These are phyloP conservation scores for Sisyra terminalis DNA, from an alignment of 2,888 invertebrate species.

Conservation along the genomic window DNA sequence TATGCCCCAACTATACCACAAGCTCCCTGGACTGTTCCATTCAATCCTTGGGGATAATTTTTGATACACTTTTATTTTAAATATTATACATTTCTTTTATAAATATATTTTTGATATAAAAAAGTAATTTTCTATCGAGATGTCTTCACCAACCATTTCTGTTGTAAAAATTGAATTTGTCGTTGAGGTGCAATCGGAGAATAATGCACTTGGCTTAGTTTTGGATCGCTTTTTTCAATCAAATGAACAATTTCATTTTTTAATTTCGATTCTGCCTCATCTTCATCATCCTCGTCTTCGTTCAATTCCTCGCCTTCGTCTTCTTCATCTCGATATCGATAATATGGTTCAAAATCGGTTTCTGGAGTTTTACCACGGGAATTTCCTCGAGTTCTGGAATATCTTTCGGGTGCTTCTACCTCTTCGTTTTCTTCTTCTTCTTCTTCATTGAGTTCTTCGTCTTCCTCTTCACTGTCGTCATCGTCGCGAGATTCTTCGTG, in stretches of 20 bases:
- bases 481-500: constrained; percentile 10
- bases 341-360: neutral
- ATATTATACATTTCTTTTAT: neutral
- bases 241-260: too few relatives aligned
- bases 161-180: too few relatives aligned
- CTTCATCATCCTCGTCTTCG: constrained; percentile 1
- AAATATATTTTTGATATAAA: neutral
- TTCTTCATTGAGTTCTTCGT: constrained; percentile 5
- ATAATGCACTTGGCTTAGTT: too few relatives aligned
- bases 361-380: constrained; percentile 11
- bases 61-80: neutral
- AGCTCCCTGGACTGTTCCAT: neutral
- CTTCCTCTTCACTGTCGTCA: constrained; percentile 13
- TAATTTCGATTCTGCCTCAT: neutral
- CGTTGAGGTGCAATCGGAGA: too few relatives aligned
- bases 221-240: too few relatives aligned
- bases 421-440: constrained; percentile 7
- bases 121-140: too few relatives aligned
- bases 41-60: constrained; percentile 3
- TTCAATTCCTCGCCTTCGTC: neutral
- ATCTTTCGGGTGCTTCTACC: constrained; percentile 12
- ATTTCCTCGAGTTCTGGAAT: constrained; percentile 10
- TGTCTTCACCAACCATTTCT: too few relatives aligned
- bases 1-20: constrained; percentile 6
- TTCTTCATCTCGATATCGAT: neutral